phyloP scores from a whole-genome alignment of 2,113 vertebrate genomes.

The Sinosuthora webbiana region DNA sequence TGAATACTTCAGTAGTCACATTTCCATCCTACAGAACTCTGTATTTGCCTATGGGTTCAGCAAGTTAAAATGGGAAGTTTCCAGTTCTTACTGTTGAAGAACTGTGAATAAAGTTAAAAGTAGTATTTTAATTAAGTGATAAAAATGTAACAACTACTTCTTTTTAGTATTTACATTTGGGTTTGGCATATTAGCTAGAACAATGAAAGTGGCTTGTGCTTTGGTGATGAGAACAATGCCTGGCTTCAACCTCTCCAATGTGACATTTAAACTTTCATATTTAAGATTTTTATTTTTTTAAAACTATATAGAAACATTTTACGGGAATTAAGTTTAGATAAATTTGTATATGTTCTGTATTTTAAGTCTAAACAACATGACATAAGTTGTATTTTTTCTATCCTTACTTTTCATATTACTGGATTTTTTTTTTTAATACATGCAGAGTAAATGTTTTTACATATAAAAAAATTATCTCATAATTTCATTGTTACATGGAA shows the following conservation, averaged over 20 bases:
- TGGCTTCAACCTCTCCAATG: background rate
- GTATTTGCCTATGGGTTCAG: background rate
- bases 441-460: background rate
- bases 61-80: background rate
- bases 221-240: background rate
- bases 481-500: background rate
- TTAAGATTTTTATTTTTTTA: background rate
- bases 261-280: background rate
- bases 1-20: background rate
- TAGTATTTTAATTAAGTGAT: background rate
- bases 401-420: background rate
- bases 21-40: background rate
- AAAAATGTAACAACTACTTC: background rate
- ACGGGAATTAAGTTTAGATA: background rate
- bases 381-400: background rate
- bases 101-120: background rate
- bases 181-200: background rate
- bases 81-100: background rate
- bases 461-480: background rate
- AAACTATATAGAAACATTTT: background rate
- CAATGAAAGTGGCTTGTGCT: slow-evolving; percentile 41
- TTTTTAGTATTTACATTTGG: slow-evolving; percentile 30
- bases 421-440: background rate
- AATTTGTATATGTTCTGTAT: background rate
- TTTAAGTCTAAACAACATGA: background rate